A percentile compares a stretch with the other conserved stretches of the same genome.
These are phyloP conservation scores for Eledone cirrhosa DNA, from an alignment of 2,888 invertebrate genomes.

Conservation along the genomic window DNA sequence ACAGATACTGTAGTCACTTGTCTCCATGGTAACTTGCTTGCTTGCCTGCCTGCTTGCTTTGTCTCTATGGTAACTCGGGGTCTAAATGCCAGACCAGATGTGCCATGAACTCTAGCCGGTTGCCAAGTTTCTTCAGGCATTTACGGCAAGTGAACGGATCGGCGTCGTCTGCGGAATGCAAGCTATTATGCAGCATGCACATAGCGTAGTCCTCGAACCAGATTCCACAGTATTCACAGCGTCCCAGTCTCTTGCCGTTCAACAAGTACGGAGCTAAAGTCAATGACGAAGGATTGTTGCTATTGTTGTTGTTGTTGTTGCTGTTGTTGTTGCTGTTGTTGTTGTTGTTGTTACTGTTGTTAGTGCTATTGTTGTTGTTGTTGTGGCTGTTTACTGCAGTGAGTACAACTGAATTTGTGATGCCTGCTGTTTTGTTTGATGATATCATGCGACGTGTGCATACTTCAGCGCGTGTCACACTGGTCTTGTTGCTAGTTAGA, in stretches of 20 bases:
- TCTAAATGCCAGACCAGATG: slow-evolving; percentile 29
- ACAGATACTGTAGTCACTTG: background rate
- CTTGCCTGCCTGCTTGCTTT: background rate
- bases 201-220: slow-evolving; percentile 31
- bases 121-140: slow-evolving; percentile 27
- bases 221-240: slow-evolving; percentile 27
- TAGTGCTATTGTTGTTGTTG: background rate
- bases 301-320: background rate
- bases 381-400: background rate
- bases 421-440: background rate
- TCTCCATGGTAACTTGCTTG: background rate
- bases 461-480: slow-evolving; percentile 17
- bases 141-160: slow-evolving; percentile 25
- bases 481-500: background rate
- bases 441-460: slow-evolving; percentile 14
- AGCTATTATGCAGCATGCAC: slow-evolving; percentile 29
- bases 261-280: background rate
- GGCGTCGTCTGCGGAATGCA: slow-evolving; percentile 11
- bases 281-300: slow-evolving; percentile 1
- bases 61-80: slow-evolving; percentile 14
- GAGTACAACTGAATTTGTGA: background rate
- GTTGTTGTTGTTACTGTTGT: background rate
- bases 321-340: background rate
- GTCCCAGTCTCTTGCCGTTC: slow-evolving; percentile 20
- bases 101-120: slow-evolving; percentile 29